Evolutionary conservation across 1,140 invertebrate genomes (phyloP), one percentile per base, ranked within the genome.

Genomic region (Cylas formicarius): DNA sequence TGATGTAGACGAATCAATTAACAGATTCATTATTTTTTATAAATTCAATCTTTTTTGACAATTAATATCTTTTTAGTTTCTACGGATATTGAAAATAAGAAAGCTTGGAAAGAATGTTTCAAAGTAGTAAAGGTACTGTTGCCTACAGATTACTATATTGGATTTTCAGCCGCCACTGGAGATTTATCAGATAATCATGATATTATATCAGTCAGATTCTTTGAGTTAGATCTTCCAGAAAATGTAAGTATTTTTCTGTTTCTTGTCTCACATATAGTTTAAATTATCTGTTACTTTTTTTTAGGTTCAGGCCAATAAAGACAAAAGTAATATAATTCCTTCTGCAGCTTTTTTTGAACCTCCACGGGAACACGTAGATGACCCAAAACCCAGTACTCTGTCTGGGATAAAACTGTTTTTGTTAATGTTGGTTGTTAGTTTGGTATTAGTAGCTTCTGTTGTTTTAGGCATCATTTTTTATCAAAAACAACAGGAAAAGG

Each of bases 101-200:
- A 82, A 54, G 80, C 82, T 4, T 99, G 93, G 92, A 89, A 90
- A 57, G 82, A 90, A 60, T 99, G 97, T 66, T 86, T 99, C 57
- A 75, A 75, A 32, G 92, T 97, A 0, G 74, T 82, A 51, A 91
- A 90, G 41, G 84, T 99, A 2, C 75, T 83, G 46, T 71, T 99
- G 11, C 97, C 97, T 0, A 94, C 93, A 8, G 90, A 90, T 1
- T 98, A 98, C 68, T 96, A 80, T 69, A 86, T 97, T 67, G 97
- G 97, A 26, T 70, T 94, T 9, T 85, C 90, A 0, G 91, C 96
- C 9, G 94, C 92, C 1, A 99, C 97, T 3, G 97, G 97, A 6
- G 92, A 98, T 67, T 70, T 99, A 32, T 87, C 83, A 31, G 96
- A 99, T 74, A 96, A 91, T 66, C 96, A 99, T 71, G 95, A 99